phyloP scores from a whole-genome alignment of 2,888 invertebrate species.

The Drosophila kuntzei region DNA sequence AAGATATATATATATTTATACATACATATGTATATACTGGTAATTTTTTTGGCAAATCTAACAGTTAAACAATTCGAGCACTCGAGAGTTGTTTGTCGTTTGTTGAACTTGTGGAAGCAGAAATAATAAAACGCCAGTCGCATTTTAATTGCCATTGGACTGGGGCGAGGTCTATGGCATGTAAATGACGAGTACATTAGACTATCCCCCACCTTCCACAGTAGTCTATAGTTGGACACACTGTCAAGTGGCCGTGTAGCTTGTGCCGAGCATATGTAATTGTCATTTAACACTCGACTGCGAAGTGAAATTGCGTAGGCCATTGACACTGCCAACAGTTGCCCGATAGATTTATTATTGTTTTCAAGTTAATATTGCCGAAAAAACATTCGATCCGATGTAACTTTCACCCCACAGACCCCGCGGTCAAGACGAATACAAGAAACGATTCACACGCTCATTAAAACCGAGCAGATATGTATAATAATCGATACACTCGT shows the following conservation, averaged over 20 bases:
- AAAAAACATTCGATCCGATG: conserved; percentile 16
- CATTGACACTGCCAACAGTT: conserved; percentile 63
- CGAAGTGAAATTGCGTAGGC: conserved; percentile 78
- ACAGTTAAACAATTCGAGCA: conserved; percentile 36
- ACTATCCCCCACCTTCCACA: conserved; percentile 24
- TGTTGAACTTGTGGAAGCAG: conserved; percentile 66
- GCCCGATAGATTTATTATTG: conserved; percentile 61
- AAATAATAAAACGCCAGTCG: conserved; percentile 59
- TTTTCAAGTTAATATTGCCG: conserved; percentile 17
- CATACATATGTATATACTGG: conserved; percentile 10
- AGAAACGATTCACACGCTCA: conserved; percentile 72
- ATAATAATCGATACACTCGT: conserved; percentile 46
- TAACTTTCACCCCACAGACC: conserved; percentile 71
- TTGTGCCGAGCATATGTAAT: conserved; percentile 76
- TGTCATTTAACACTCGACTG: conserved; percentile 68
- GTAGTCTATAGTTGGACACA: conserved; percentile 22
- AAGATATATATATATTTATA: conserved; percentile 11
- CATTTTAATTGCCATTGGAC: conserved; percentile 69
- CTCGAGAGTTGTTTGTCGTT: conserved; percentile 54
- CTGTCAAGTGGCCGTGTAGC: conserved; percentile 40
- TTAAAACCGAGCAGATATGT: conserved; percentile 56
- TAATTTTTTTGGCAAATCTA: conserved; percentile 66
- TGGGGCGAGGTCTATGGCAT: conserved; percentile 77
- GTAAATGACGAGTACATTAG: conserved; percentile 64
- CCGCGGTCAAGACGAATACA: conserved; percentile 43